Evolutionary conservation across 1,140 invertebrate species (phyloP), one percentile per base, ranked within the genome.

Genomic region (Zaprionus gabonicus): DNA sequence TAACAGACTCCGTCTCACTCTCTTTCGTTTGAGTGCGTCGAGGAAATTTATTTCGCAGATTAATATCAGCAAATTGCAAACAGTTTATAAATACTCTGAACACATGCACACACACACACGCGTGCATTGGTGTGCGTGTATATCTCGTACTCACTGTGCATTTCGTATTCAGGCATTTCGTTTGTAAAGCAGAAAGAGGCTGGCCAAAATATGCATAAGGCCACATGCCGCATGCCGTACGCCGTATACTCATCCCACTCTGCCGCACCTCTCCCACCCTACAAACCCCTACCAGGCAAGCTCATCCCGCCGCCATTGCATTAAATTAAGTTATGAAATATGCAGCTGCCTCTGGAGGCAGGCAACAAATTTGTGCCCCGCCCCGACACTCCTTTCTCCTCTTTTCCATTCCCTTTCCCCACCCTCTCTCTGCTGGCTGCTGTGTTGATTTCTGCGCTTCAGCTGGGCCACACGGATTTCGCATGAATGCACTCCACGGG

Each of bases 291-390:
- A 66, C 34, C 6, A 5, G n/a, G 5, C 12, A n/a, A 31, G 31
- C 31, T 34, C 31, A 34, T 34, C 13, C 49, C 53, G 63, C 67
- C 67, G 71, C 68, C 75, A 81, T 67, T 81, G 81, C 81, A 87
- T 84, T 87, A 87, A 87, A 87, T 88, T 81, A 80, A 87, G 84
- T 84, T 88, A 67, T 70, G 63, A 87, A 81, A 87, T 87, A 87
- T 87, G 60, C 81, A 78, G 44, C 53, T 58, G 23, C 46, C 57
- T 59, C 15, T 10, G 12, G 23, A 41, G 46, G 44, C 49, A 53
- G 59, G 46, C 63, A 64, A 69, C 65, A 66, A 66, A 66, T 57
- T 69, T 62, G 36, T 44, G 12, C 36, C 1, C n/a, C n/a, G 5
- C 9, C 23, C 4, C 5, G 31, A 20, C 28, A 36, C 49, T 3